Conservation (phyloP, 35 echinoderm and acorn worm genomes). For the Lytechinus variegatus region DNA sequence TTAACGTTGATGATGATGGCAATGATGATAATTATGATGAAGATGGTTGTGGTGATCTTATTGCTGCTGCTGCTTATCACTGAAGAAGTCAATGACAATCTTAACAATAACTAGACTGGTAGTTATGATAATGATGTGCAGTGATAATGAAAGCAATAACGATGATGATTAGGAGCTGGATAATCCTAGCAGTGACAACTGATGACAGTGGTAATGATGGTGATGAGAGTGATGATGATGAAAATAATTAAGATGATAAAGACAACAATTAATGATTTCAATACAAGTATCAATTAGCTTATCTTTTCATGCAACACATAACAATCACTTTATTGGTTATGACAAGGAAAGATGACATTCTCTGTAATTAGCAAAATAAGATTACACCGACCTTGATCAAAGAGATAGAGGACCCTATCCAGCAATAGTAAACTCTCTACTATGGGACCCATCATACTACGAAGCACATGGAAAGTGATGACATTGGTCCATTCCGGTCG, state of each 20-base stretch:
- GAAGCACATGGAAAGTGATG: slow-evolving; percentile 60
- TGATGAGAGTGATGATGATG: not conserved
- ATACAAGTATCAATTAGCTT: not conserved
- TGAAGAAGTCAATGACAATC: too few relatives aligned
- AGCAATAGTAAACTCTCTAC: slow-evolving; percentile 70
- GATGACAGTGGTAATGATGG: not conserved
- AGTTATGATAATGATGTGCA: too few relatives aligned
- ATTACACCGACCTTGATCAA: slow-evolving; percentile 61
- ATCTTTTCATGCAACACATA: not conserved
- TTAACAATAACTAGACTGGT: too few relatives aligned
- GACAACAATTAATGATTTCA: not conserved
- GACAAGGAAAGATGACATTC: too few relatives aligned
- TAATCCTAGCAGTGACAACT: too few relatives aligned
- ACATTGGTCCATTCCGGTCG: slow-evolving; percentile 60
- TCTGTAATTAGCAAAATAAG: too few relatives aligned
- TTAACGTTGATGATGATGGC: not conserved
- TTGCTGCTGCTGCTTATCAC: too few relatives aligned
- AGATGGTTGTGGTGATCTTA: not conserved
- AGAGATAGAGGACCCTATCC: slow-evolving; percentile 73
- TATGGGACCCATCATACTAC: slow-evolving; percentile 70
- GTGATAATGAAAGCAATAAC: too few relatives aligned
- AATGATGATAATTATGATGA: not conserved
- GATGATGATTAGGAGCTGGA: too few relatives aligned
- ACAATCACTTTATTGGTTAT: not conserved
- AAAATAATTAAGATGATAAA: not conserved